These are phyloP conservation scores for Montipora capricornis DNA, from an alignment of 64 coral and sea anemone species.

Conservation along the genomic window DNA sequence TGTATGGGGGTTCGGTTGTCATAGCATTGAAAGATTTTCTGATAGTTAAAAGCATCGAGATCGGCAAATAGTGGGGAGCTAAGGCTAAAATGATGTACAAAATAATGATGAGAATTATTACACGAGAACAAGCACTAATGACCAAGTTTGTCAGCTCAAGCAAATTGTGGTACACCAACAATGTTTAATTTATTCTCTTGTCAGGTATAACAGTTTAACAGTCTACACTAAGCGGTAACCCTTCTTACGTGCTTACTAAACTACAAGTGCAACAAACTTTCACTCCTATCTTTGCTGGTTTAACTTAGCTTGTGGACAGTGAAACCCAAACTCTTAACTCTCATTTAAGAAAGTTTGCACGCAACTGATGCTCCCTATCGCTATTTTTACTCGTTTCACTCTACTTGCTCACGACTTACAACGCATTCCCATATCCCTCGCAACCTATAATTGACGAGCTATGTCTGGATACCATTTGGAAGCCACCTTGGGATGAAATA, in stretches of 20 bases:
- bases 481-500: slow-evolving; percentile 62
- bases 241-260: not conserved
- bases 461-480: slow-evolving; percentile 54
- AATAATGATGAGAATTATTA: too few relatives aligned
- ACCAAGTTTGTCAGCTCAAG: not conserved
- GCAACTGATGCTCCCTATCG: not conserved
- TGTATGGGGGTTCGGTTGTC: too few relatives aligned
- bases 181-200: not conserved
- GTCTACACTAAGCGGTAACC: not conserved
- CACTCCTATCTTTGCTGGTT: not conserved
- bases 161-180: not conserved
- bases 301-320: not conserved
- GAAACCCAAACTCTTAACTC: not conserved
- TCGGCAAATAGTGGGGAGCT: too few relatives aligned
- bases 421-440: not conserved
- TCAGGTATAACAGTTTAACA: not conserved
- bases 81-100: too few relatives aligned
- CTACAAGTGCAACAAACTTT: not conserved
- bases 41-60: too few relatives aligned
- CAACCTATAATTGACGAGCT: not conserved
- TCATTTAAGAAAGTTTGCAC: not conserved
- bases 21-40: too few relatives aligned
- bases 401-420: not conserved
- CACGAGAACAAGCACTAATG: not conserved
- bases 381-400: not conserved